Evolutionary conservation across 1,140 invertebrate genomes (phyloP).

Genomic region (Platorchestia sp.): DNA sequence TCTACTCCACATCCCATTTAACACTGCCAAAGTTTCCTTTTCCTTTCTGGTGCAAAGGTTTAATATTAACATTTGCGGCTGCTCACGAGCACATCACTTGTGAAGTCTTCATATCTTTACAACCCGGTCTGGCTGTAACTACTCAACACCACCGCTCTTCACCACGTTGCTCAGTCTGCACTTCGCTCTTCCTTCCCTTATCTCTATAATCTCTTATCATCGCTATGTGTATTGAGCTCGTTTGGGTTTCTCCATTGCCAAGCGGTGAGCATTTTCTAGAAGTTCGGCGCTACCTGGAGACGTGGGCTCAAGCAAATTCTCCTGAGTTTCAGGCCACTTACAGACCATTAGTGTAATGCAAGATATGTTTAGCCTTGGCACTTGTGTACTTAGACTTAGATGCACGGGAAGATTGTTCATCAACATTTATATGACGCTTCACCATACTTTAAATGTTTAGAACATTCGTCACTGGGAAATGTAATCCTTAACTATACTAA

Average conservation of each 20-base stretch:
- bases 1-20: neutral
- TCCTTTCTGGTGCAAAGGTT: neutral
- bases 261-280: neutral
- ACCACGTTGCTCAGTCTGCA: neutral
- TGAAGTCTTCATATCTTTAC: neutral
- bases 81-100: neutral
- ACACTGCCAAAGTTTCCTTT: neutral
- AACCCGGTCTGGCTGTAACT: neutral
- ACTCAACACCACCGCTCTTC: neutral
- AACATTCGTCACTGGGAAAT: no score
- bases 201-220: slow-evolving; percentile 5
- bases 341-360: neutral
- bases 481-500: no score
- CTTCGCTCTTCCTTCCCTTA: neutral
- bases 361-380: neutral
- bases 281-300: neutral
- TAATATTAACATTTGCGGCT: neutral
- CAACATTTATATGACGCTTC: neutral
- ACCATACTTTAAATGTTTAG: neutral
- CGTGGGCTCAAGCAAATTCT: neutral
- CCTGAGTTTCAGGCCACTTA: neutral
- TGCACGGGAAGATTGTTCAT: neutral
- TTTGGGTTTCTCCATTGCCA: neutral
- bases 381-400: neutral
- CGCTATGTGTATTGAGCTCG: neutral